Conservation (phyloP, 1,140 invertebrate species). For the Zaprionus camerounensis region DNA sequence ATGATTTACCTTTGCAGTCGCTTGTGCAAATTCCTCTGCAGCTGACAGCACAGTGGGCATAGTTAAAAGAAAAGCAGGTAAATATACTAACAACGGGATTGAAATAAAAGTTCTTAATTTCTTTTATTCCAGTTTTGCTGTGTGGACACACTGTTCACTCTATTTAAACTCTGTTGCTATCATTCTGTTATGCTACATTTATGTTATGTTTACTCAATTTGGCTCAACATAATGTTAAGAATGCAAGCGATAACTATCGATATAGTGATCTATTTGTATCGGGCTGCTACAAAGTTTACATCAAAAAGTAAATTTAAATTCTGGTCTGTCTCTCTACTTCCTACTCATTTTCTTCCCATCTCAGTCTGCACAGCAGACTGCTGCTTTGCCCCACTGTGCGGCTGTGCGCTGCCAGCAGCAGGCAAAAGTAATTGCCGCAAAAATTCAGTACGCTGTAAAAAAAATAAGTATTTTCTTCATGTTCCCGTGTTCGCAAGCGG, state of each 20-base stretch:
- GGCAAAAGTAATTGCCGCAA: slow-evolving; percentile 65
- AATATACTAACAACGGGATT: neutral
- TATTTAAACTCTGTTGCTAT: neutral
- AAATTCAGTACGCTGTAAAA: slow-evolving; percentile 47
- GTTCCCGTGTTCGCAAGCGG: neutral
- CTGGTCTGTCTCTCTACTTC: too few relatives aligned
- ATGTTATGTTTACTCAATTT: neutral
- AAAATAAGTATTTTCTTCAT: slow-evolving; percentile 2
- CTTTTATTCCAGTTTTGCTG: neutral
- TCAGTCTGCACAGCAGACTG: too few relatives aligned
- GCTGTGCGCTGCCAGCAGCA: slow-evolving; percentile 35
- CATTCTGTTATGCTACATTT: neutral
- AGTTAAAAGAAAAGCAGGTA: neutral
- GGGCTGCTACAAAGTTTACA: too few relatives aligned
- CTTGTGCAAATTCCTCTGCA: slow-evolving; percentile 37
- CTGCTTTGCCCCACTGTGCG: neutral
- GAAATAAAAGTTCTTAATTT: neutral
- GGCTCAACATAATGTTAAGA: neutral
- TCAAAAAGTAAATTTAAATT: too few relatives aligned
- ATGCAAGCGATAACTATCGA: neutral
- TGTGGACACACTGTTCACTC: too few relatives aligned
- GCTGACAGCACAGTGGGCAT: slow-evolving; percentile 29
- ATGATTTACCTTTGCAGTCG: slow-evolving; percentile 40
- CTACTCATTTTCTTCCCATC: too few relatives aligned
- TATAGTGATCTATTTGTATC: neutral